Base-by-base conservation (phyloP, 2,113 vertebrate genomes). In the Rhabdomys dilectus region DNA sequence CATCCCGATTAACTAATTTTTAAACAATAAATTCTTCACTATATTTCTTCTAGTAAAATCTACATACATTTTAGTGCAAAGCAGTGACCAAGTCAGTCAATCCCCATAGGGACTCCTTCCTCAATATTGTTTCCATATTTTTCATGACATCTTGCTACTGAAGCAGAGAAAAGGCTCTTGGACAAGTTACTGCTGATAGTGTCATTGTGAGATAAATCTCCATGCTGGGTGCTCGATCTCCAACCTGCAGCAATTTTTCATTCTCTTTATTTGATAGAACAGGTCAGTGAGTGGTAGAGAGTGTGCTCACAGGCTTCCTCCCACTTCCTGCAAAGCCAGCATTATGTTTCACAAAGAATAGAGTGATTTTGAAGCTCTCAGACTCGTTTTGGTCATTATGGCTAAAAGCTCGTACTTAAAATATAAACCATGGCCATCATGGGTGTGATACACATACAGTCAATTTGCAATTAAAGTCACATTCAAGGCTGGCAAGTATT, bases 401-500 rank as follows among this genome's bases (percentile, higher is more conserved):
- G 36, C 26, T 39, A 7, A 86, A 88, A 73, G 58, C 1, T 42
- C 42, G 34, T 60, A 26, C 36, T 3, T 87, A 90, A 91, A 66
- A 68, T 58, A 31, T 39, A 88, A 91, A 51, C 6, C 31, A 62
- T 78, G 17, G 34, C 2, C 29, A 51, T 70, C 80, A 75, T 31
- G 24, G 10, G 2, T 86, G 1, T 80, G 34, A 72, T 39, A 21
- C 34, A 45, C 42, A 31, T n/a, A 88, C 5, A 39, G 22, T 72
- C 36, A 91, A 19, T 80, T 64, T 87, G 45, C 34, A 95, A 29
- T 91, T 84, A 94, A 60, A 62, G 36, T 88, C 19, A 84, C 36
- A 39, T 66, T 93, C 56, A 88, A 42, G 36, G 64, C 31, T 45
- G 7, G 56, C 29, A 42, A 72, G 13, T 5, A n/a, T 51, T 70